Evolutionary conservation across 2,888 invertebrate genomes (phyloP).

Genomic region (Dioctria rufipes): DNA sequence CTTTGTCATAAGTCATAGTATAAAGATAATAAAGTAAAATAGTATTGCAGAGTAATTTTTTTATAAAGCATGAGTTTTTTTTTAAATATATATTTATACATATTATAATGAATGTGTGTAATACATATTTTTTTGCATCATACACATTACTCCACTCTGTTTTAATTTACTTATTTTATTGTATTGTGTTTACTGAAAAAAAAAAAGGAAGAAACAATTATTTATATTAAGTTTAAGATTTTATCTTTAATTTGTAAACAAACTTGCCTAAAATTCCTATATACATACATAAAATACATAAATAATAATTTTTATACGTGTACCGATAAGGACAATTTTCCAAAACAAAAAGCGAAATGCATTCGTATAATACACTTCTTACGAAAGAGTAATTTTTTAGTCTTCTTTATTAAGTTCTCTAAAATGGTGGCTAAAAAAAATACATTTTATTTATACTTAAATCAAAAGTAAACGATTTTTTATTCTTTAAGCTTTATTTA

Average conservation of each 20-base stretch:
- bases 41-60: conserved; percentile 27
- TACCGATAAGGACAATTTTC: background rate
- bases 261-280: conserved; percentile 50
- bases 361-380: background rate
- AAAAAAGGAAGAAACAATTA: background rate
- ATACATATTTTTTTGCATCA: conserved; percentile 11
- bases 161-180: conserved; percentile 17
- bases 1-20: conserved; percentile 18
- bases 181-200: conserved; percentile 3
- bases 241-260: conserved; percentile 10
- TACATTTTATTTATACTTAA: conserved; percentile 3
- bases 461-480: background rate
- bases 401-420: too few relatives aligned
- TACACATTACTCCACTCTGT: background rate
- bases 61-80: conserved; percentile 37
- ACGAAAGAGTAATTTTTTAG: background rate
- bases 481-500: conserved; percentile 14
- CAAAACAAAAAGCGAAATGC: conserved; percentile 13
- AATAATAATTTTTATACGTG: conserved; percentile 42
- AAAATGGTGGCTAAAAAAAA: too few relatives aligned
- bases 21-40: background rate
- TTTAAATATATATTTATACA: too few relatives aligned
- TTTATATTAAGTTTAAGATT: conserved; percentile 33
- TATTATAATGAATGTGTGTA: too few relatives aligned
- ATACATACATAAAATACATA: conserved; percentile 12